Evolutionary conservation across 1,140 invertebrate genomes (phyloP).

Genomic region (Phthorimaea operculella): DNA sequence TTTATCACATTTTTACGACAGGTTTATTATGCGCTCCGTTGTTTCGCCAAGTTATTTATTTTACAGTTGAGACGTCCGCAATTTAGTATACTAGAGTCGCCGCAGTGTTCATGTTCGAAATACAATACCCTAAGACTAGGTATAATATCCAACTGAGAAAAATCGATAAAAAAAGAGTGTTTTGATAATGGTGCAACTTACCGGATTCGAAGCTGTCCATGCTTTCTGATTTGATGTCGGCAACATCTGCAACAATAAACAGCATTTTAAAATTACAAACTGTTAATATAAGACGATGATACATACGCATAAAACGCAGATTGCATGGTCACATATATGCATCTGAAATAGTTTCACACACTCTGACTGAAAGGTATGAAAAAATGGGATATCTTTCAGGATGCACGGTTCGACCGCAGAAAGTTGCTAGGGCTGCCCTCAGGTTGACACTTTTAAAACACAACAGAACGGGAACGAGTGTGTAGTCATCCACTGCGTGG

Average conservation of each 20-base stretch:
- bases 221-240: conserved; percentile 58
- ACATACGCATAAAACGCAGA: too few species aligned
- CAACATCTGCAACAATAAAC: conserved; percentile 53
- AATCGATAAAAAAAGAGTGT: too few species aligned
- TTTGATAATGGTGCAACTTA: conserved; percentile 25
- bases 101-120: too few species aligned
- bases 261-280: neutral
- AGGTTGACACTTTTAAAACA: neutral
- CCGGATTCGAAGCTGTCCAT: conserved; percentile 64
- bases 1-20: conserved; percentile 17
- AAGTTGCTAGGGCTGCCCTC: conserved; percentile 15
- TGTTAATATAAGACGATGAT: too few species aligned
- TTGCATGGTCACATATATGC: too few species aligned
- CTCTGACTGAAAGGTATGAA: neutral
- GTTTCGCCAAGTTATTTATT: neutral
- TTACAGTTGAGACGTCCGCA: neutral
- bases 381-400: neutral
- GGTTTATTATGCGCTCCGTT: conserved; percentile 1
- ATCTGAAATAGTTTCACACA: neutral
- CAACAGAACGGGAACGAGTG: too few species aligned
- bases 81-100: too few species aligned
- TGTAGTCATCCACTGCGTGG: too few species aligned
- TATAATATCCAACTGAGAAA: too few species aligned
- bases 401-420: conserved; percentile 13
- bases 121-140: too few species aligned